A percentile compares a stretch with the other conserved stretches of the same genome.
phyloP scores from a whole-genome alignment of 2,888 invertebrate species.

The Celastrina argiolus region DNA sequence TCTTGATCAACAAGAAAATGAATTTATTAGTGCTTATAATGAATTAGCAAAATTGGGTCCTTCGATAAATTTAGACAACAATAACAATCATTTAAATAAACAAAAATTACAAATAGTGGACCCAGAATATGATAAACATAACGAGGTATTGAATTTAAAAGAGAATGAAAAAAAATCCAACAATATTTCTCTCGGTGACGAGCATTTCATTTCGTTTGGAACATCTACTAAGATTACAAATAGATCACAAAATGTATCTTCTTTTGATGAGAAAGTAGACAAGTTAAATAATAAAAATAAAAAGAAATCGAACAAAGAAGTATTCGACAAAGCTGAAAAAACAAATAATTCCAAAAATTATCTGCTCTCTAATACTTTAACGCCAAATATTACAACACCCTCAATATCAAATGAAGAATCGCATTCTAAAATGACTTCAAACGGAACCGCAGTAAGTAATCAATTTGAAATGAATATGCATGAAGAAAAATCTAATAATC shows the following conservation, averaged over 20 bases:
- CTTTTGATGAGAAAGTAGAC: not conserved
- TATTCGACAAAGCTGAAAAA: not conserved
- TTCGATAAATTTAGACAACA: conserved; percentile 49
- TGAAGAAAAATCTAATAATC: conserved; percentile 39
- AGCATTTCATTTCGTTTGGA: not conserved
- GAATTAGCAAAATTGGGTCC: conserved; percentile 64
- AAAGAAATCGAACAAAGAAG: not conserved
- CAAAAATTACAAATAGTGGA: not conserved
- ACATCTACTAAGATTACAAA: not conserved
- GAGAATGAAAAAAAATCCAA: not conserved
- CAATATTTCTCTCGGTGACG: not conserved
- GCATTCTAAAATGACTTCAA: not conserved
- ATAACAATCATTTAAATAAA: conserved; percentile 21
- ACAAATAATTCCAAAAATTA: not conserved
- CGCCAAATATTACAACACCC: not conserved
- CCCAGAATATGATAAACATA: not conserved
- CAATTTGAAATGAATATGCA: not conserved
- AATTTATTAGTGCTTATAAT: conserved; percentile 71
- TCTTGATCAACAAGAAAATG: conserved; percentile 54
- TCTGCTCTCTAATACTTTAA: not conserved
- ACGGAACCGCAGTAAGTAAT: not conserved
- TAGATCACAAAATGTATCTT: not conserved
- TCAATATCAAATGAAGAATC: not conserved
- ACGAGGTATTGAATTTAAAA: not conserved
- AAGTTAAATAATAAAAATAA: not conserved